Evolutionary conservation across 1,140 invertebrate genomes (phyloP).

Genomic region (Chrysoperla carnea): DNA sequence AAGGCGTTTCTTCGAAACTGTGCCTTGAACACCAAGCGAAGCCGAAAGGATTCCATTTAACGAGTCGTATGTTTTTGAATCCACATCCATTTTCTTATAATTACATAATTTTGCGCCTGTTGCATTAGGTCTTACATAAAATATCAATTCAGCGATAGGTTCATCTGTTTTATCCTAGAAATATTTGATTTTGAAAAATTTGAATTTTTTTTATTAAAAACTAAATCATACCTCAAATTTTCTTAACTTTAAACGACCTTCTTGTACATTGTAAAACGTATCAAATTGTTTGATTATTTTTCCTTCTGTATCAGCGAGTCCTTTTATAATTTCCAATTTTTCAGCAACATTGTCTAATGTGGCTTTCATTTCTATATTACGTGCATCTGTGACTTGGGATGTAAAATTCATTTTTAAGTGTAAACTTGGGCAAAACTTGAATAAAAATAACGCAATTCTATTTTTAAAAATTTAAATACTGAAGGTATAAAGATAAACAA

Average conservation of each 20-base stretch:
- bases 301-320: constrained; percentile 28
- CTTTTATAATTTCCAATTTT: constrained; percentile 29
- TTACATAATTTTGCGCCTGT: constrained; percentile 50
- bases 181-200: too few species aligned
- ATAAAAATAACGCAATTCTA: too few species aligned
- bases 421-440: too few species aligned
- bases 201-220: too few species aligned
- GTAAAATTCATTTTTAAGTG: too few species aligned
- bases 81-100: constrained; percentile 38
- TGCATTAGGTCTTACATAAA: constrained; percentile 52
- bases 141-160: constrained; percentile 43
- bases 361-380: constrained; percentile 42
- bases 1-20: constrained; percentile 51
- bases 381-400: too few species aligned
- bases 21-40: constrained; percentile 43
- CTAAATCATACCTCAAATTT: constrained; percentile 25
- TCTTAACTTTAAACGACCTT: constrained; percentile 65
- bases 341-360: constrained; percentile 30
- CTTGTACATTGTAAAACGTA: constrained; percentile 50
- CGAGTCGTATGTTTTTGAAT: constrained; percentile 16
- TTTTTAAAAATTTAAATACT: too few species aligned
- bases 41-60: constrained; percentile 28
- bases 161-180: too few species aligned
- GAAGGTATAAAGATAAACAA: too few species aligned
- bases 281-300: constrained; percentile 58